phyloP scores from a whole-genome alignment of 2,113 vertebrate genomes.

The Dendrocopos noguchii region DNA sequence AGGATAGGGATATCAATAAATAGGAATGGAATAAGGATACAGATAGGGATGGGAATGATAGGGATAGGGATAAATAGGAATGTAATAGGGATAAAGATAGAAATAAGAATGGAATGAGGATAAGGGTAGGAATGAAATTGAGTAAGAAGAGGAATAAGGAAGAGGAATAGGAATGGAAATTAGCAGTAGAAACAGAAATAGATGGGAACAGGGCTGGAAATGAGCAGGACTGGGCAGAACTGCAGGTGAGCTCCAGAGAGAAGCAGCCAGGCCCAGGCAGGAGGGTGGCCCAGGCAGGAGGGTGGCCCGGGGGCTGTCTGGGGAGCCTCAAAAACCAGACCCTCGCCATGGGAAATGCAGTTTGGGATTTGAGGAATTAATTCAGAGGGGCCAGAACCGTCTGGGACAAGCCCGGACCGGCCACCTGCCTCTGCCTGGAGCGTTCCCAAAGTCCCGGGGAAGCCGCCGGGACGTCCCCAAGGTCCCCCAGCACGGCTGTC shows the following conservation, averaged over 20 bases:
- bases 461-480: background rate
- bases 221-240: background rate
- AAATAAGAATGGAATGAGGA: background rate
- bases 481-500: background rate
- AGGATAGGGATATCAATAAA: background rate
- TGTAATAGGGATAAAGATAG: background rate
- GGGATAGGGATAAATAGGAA: too few relatives aligned
- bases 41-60: background rate
- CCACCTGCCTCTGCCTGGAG: background rate
- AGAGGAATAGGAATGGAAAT: background rate
- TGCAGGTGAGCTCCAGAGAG: accelerated
- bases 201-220: too few relatives aligned
- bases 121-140: too few relatives aligned
- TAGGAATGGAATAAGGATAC: too few relatives aligned
- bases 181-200: background rate
- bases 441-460: background rate
- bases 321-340: accelerated
- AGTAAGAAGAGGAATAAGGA: background rate
- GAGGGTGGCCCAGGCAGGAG: background rate
- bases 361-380: background rate
- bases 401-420: background rate
- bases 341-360: background rate
- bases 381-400: background rate
- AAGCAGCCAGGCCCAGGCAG: background rate
- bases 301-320: too few relatives aligned